Evolutionary conservation across 2,113 vertebrate species (phyloP).

Genomic region (Brachyistius frenatus): DNA sequence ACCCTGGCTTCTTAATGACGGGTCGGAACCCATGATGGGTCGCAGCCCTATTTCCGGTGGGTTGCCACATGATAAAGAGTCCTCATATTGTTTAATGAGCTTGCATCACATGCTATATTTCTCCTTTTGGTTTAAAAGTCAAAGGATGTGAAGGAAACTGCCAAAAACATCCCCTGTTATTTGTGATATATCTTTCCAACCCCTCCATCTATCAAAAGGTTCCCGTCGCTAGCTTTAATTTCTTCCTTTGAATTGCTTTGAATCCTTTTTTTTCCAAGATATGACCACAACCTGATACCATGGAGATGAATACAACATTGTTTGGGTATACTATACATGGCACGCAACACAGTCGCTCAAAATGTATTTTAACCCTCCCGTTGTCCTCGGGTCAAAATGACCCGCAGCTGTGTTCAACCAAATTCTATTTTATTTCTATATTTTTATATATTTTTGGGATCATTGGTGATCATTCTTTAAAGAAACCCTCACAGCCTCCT

Average conservation of each 20-base stretch:
- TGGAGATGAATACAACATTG: constrained; percentile 46
- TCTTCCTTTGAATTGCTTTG: constrained; percentile 39
- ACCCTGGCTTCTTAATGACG: constrained; percentile 70
- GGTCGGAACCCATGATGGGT: constrained; percentile 70
- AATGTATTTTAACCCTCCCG: background rate
- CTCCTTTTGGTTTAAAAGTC: constrained; percentile 63
- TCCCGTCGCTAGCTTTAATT: constrained; percentile 47
- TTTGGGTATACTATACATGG: constrained; percentile 1
- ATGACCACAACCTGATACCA: constrained; percentile 42
- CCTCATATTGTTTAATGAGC: constrained; percentile 77
- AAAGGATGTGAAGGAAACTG: constrained; percentile 49
- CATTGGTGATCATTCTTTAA: too few species aligned
- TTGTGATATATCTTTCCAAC: constrained; percentile 53
- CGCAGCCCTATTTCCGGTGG: constrained; percentile 69
- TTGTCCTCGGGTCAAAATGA: too few species aligned
- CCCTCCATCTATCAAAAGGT: constrained; percentile 50
- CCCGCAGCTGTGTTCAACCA: too few species aligned
- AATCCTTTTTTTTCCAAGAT: constrained; percentile 36
- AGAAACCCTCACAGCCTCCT: too few species aligned
- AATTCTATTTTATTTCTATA: too few species aligned
- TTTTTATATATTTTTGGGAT: too few species aligned
- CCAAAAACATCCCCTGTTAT: constrained; percentile 62
- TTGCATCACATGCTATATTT: constrained; percentile 59
- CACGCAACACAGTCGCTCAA: constrained; percentile 1
- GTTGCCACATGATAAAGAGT: constrained; percentile 82